Evolutionary conservation across 2,888 invertebrate species (phyloP), one percentile per base, ranked within the genome.

Genomic region (Drosophila koepferae): DNA sequence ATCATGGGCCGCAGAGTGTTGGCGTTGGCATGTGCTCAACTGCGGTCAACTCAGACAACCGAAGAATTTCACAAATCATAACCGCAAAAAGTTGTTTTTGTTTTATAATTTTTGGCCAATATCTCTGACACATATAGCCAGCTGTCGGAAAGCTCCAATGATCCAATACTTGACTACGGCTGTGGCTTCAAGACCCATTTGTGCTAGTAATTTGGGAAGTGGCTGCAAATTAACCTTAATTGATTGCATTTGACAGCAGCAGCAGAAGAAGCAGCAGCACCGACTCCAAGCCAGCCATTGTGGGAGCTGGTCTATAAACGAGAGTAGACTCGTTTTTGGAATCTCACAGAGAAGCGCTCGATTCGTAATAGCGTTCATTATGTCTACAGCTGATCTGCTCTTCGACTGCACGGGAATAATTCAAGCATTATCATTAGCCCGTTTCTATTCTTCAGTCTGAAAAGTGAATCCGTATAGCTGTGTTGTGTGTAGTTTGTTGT

Each of bases 191-290:
- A 61, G 69, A 46, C 62, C 64, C 55, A 76, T 76, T 80, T 80
- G 77, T 46, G 60, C n/a, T 66, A 74, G 86, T 90, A 86, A 86
- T 86, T 86, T 86, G 86, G 86, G 90, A 86, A 86, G 86, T 86
- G 84, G 90, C 74, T 74, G 68, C 77, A 79, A 88, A 86, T 86
- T 86, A 86, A 86, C 86, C 86, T 86, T 88, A 90, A 86, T 86
- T 86, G 89, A 86, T 90, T 86, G 89, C 89, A 82, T 86, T 90
- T 88, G 86, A 81, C 88, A 79, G 77, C 80, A 79, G 77, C 80
- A 63, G 58, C 55, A 40, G 54, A 1, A 23, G 53, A 73, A 67
- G 51, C 18, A 7, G 60, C 61, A 31, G 36, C 53, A 2, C 16
- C 18, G 16, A 7, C 60, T 49, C 14, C 40, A 23, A 20, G 44